A percentile compares a stretch with the other conserved stretches of the same genome.
Evolutionary conservation across 2,888 invertebrate species (phyloP).

Genomic region (Anoplius nigerrimus): DNA sequence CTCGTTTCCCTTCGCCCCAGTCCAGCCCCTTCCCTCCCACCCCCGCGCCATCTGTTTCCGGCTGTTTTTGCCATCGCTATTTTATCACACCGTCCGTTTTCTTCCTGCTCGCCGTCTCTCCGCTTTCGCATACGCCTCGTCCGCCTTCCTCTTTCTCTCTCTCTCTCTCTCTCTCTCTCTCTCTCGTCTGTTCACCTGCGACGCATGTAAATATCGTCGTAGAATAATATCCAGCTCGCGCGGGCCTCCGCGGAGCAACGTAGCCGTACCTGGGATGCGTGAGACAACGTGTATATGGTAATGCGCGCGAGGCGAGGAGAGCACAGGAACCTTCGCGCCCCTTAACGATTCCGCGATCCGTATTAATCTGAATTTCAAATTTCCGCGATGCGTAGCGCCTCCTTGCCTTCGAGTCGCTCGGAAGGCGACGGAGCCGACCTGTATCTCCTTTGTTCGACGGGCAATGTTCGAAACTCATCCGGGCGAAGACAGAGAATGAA

Average conservation of each 20-base stretch:
- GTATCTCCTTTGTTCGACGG: not conserved
- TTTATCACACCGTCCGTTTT: not conserved
- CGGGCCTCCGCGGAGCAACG: not conserved
- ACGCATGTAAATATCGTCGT: constrained; percentile 8
- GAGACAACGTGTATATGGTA: constrained; percentile 51
- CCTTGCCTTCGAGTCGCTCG: not conserved
- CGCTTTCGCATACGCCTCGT: not conserved
- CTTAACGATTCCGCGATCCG: constrained; percentile 53
- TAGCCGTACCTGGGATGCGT: constrained; percentile 30
- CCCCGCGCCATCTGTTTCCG: too few relatives aligned
- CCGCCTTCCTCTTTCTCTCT: not conserved
- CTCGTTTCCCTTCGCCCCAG: not conserved
- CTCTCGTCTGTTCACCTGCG: not conserved
- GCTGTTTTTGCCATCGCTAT: too few relatives aligned
- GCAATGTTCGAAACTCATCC: too few relatives aligned
- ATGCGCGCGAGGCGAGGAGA: constrained; percentile 30
- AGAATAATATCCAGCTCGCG: constrained; percentile 9
- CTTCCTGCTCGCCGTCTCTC: not conserved
- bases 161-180: not conserved
- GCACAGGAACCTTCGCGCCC: constrained; percentile 41
- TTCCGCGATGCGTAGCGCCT: constrained; percentile 19
- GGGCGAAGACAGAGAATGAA: not conserved
- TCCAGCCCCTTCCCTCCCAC: too few relatives aligned
- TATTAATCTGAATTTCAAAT: constrained; percentile 60
- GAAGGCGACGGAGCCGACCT: not conserved